Evolutionary conservation across 2,888 invertebrate species (phyloP).

Genomic region (Catonia carolina): DNA sequence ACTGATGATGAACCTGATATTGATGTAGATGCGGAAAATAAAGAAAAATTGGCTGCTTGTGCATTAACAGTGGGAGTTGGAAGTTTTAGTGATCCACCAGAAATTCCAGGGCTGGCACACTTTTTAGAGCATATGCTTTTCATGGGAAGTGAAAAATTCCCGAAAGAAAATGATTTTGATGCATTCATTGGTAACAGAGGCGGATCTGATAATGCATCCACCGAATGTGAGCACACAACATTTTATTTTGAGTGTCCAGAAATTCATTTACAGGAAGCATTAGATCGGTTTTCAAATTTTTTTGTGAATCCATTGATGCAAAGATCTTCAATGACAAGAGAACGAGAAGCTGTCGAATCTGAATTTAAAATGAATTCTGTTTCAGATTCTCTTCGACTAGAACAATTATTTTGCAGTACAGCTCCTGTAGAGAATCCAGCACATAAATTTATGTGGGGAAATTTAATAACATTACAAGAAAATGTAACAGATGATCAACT

Average conservation of each 20-base stretch:
- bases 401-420: slow-evolving; percentile 65
- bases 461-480: slow-evolving; percentile 63
- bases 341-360: slow-evolving; percentile 84
- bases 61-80: slow-evolving; percentile 70
- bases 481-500: slow-evolving; percentile 59
- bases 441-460: slow-evolving; percentile 74
- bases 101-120: slow-evolving; percentile 74
- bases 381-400: slow-evolving; percentile 65
- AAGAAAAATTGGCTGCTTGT: slow-evolving; percentile 56
- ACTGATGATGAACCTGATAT: slow-evolving; percentile 38
- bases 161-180: slow-evolving; percentile 78
- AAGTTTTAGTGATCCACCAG: slow-evolving; percentile 67
- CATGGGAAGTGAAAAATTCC: slow-evolving; percentile 88
- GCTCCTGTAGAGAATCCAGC: slow-evolving; percentile 64
- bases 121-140: slow-evolving; percentile 91
- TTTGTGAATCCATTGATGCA: slow-evolving; percentile 81
- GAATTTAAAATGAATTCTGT: slow-evolving; percentile 78
- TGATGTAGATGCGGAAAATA: slow-evolving; percentile 39
- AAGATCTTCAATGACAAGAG: slow-evolving; percentile 76
- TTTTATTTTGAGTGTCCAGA: slow-evolving; percentile 87
- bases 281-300: slow-evolving; percentile 85
- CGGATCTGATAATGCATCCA: slow-evolving; percentile 75
- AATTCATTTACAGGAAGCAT: slow-evolving; percentile 62
- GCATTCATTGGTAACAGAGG: slow-evolving; percentile 74
- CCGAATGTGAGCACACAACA: slow-evolving; percentile 78